Evolutionary conservation across 53 echinoderm and acorn worm genomes (phyloP).

Genomic region (Pentamera pediparva): DNA sequence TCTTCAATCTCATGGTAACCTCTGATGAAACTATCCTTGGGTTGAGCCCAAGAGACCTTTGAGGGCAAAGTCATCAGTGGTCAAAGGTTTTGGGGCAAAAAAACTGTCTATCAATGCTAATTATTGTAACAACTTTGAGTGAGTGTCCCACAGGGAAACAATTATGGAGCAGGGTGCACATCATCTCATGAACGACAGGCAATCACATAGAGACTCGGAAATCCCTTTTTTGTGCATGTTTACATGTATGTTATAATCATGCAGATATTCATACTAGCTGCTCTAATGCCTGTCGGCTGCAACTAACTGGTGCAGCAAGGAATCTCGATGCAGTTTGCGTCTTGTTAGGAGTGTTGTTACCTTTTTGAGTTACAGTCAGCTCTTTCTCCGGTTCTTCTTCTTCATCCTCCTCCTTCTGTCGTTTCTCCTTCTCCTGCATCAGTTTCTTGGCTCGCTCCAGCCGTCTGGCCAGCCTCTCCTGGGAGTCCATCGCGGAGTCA

Average conservation of each 20-base stretch:
- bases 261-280: too few relatives aligned
- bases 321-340: too few relatives aligned
- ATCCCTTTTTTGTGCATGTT: background rate
- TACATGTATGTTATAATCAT: background rate
- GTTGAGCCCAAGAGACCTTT: too few relatives aligned
- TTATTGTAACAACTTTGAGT: too few relatives aligned
- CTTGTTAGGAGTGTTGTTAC: slow-evolving; percentile 36
- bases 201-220: background rate
- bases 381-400: slow-evolving; percentile 47
- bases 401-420: slow-evolving; percentile 58
- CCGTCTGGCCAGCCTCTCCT: slow-evolving; percentile 76
- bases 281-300: too few relatives aligned
- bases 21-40: too few relatives aligned
- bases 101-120: too few relatives aligned
- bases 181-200: background rate
- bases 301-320: background rate
- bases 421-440: slow-evolving; percentile 71
- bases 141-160: too few relatives aligned
- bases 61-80: too few relatives aligned
- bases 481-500: slow-evolving; percentile 90
- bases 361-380: slow-evolving; percentile 53
- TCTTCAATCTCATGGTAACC: too few relatives aligned
- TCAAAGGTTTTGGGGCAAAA: too few relatives aligned
- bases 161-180: background rate
- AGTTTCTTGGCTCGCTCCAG: slow-evolving; percentile 90